Evolutionary conservation across 2,888 invertebrate genomes (phyloP).

Genomic region (Dicranocentrus wangi): DNA sequence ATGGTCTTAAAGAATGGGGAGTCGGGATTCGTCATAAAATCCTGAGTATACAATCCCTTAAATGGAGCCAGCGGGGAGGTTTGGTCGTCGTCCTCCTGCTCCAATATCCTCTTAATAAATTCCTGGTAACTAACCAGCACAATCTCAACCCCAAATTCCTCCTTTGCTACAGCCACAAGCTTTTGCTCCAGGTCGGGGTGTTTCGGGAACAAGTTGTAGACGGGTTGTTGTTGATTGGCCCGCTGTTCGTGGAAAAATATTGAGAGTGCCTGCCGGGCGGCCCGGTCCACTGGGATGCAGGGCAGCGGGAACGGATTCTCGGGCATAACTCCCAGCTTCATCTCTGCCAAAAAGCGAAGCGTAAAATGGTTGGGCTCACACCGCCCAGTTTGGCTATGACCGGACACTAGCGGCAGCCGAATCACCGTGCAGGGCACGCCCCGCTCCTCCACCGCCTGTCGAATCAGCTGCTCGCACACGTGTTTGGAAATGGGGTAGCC

Average conservation of each 20-base stretch:
- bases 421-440: conserved; percentile 41
- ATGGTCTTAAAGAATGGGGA: too few species aligned
- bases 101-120: too few species aligned
- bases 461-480: conserved; percentile 30
- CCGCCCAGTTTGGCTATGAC: conserved; percentile 20
- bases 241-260: too few species aligned
- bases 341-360: neutral
- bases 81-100: conserved; percentile 1
- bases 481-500: conserved; percentile 38
- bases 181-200: neutral
- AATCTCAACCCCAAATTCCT: conserved; percentile 3
- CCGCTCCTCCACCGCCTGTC: conserved; percentile 13
- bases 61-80: neutral
- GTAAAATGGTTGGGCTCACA: neutral
- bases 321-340: conserved; percentile 27
- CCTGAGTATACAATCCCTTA: neutral
- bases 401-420: conserved; percentile 13
- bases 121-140: too few species aligned
- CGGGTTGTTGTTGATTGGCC: too few species aligned
- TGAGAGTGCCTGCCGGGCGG: too few species aligned
- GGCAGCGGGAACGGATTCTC: neutral
- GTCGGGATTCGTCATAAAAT: too few species aligned
- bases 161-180: neutral
- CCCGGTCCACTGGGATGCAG: conserved; percentile 3
- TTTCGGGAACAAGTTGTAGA: conserved; percentile 25